A percentile compares a stretch with the other conserved stretches of the same genome.
phyloP scores from a whole-genome alignment of 2,888 invertebrate genomes.

The Agriopis aurantiaria region DNA sequence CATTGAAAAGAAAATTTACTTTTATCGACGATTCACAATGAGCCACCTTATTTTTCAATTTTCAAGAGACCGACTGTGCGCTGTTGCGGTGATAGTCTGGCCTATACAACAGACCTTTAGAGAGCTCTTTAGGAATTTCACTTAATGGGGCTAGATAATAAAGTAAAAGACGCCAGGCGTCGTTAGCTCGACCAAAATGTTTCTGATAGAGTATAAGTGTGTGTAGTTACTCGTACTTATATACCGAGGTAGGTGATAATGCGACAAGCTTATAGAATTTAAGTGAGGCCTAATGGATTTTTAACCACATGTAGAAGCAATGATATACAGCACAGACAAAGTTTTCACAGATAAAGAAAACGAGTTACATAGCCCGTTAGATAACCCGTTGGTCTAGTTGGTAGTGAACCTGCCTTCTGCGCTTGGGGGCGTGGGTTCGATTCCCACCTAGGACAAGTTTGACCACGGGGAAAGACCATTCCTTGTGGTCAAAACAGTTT shows the following conservation, averaged over 20 bases:
- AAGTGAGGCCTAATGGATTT: constrained; percentile 41
- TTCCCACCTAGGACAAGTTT: no score
- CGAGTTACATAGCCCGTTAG: no score
- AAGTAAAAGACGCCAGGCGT: constrained; percentile 44
- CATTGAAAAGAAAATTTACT: constrained; percentile 83
- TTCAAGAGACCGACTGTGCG: constrained; percentile 57
- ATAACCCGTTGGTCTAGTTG: no score
- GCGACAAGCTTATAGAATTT: constrained; percentile 28
- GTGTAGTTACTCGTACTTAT: constrained; percentile 40
- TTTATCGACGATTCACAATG: constrained; percentile 72
- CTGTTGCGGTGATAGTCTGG: constrained; percentile 43
- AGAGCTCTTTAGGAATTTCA: constrained; percentile 45
- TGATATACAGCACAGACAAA: constrained; percentile 13
- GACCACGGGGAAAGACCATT: no score
- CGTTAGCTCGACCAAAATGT: constrained; percentile 46
- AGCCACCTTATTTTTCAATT: constrained; percentile 73
- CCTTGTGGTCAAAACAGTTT: no score
- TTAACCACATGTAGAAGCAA: constrained; percentile 31
- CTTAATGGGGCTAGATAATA: constrained; percentile 47
- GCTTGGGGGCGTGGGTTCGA: no score
- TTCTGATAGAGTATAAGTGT: constrained; percentile 45
- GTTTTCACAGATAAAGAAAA: constrained; percentile 24
- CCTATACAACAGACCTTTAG: constrained; percentile 38
- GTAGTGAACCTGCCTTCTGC: no score
- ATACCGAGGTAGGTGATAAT: constrained; percentile 38